A percentile compares a stretch with the other conserved stretches of the same genome.
Conservation (phyloP, 2,888 invertebrate genomes). For the Myopa testacea region DNA sequence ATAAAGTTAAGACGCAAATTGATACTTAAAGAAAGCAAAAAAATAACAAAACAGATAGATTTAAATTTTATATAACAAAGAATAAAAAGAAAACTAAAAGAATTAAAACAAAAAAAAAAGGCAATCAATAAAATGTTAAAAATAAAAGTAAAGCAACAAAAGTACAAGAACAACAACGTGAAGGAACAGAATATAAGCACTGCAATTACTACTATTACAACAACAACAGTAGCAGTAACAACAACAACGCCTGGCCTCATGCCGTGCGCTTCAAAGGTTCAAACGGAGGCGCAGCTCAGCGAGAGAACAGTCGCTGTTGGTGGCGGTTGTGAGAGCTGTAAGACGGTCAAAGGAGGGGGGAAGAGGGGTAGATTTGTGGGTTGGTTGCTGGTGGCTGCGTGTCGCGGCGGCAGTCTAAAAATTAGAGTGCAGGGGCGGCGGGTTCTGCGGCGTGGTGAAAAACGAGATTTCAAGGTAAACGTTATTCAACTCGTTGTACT, state of each 20-base stretch:
- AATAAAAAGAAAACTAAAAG: too few species aligned
- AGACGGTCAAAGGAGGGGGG: background rate
- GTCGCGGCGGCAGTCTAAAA: background rate
- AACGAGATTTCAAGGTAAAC: constrained; percentile 54
- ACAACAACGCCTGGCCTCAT: constrained; percentile 35
- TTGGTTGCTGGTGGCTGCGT: background rate
- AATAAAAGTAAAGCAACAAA: background rate
- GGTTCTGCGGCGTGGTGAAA: constrained; percentile 40
- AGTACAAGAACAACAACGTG: background rate
- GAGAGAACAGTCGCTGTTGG: background rate
- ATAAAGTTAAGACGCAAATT: too few species aligned
- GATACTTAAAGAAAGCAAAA: constrained; percentile 6
- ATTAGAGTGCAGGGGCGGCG: constrained; percentile 3
- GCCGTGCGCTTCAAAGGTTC: constrained; percentile 7
- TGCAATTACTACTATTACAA: constrained; percentile 33
- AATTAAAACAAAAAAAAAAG: background rate
- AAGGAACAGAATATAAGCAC: background rate
- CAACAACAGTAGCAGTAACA: constrained; percentile 12
- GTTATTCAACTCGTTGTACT: constrained; percentile 55
- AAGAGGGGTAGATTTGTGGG: background rate
- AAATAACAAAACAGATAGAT: constrained; percentile 3
- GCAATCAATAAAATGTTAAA: background rate
- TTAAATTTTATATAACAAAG: background rate
- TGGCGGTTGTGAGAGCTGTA: background rate
- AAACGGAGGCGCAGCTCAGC: constrained; percentile 18